Percentiles rank a stretch among this genome's conserved stretches.
Evolutionary conservation across 2,113 vertebrate genomes (phyloP).

Genomic region (Onychostoma macrolepis): DNA sequence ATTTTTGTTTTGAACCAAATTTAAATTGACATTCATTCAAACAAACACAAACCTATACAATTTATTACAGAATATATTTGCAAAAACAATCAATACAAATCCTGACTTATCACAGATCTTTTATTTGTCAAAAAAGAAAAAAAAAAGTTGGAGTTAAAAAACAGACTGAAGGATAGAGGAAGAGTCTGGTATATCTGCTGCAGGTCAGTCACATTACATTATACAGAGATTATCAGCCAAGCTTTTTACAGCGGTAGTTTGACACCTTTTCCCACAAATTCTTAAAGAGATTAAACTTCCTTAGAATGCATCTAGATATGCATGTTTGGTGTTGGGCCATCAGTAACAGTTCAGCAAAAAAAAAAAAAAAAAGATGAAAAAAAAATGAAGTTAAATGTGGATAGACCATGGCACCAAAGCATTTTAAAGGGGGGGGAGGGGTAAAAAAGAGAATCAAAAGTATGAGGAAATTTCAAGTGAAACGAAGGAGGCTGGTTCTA

Average conservation of each 20-base stretch:
- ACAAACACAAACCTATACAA: not conserved
- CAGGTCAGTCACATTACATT: slow-evolving; percentile 65
- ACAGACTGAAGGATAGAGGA: slow-evolving; percentile 60
- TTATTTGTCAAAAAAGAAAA: slow-evolving; percentile 73
- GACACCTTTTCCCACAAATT: slow-evolving; percentile 45
- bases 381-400: slow-evolving; percentile 76
- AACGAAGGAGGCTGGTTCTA: slow-evolving; percentile 67
- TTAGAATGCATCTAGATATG: slow-evolving; percentile 40
- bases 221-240: slow-evolving; percentile 72
- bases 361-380: too few species aligned
- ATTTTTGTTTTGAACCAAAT: not conserved
- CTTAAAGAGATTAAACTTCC: slow-evolving; percentile 18
- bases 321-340: slow-evolving; percentile 63
- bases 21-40: not conserved
- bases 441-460: slow-evolving; percentile 58
- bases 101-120: slow-evolving; percentile 64
- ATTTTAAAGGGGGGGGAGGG: slow-evolving; percentile 47
- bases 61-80: not conserved
- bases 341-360: slow-evolving; percentile 69
- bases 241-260: slow-evolving; percentile 71
- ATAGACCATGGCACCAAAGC: slow-evolving; percentile 85
- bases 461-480: slow-evolving; percentile 47
- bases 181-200: slow-evolving; percentile 70
- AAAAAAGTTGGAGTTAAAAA: slow-evolving; percentile 60
- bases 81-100: slow-evolving; percentile 7